Percentiles rank a stretch among this genome's conserved stretches.
Conservation (phyloP, 2,797 vertebrate genomes). For the Furcifer pardalis region DNA sequence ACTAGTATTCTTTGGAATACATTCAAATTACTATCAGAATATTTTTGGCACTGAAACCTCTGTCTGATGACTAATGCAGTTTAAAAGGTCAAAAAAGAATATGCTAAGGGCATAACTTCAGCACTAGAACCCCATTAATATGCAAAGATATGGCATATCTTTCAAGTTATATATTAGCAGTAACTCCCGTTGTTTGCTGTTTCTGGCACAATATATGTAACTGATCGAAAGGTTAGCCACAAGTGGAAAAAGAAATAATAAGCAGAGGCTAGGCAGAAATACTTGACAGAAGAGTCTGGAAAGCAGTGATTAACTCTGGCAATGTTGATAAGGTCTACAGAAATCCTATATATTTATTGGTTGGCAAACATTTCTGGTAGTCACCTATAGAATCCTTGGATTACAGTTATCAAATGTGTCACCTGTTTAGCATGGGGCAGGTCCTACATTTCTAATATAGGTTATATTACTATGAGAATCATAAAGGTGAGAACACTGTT, state of each 20-base stretch:
- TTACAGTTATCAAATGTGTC: neutral
- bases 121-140: neutral
- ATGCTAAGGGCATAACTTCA: conserved; percentile 27
- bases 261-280: conserved; percentile 1
- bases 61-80: conserved; percentile 41
- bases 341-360: conserved; percentile 11
- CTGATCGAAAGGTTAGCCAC: conserved; percentile 30
- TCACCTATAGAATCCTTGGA: neutral
- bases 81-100: conserved; percentile 35
- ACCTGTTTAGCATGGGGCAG: neutral
- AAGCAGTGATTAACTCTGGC: conserved; percentile 2
- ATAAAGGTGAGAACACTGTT: neutral
- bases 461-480: neutral
- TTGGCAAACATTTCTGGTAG: conserved; percentile 1
- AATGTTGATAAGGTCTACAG: neutral
- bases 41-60: conserved; percentile 25
- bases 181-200: conserved; percentile 11
- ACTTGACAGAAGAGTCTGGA: conserved; percentile 29
- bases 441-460: neutral
- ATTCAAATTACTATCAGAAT: conserved; percentile 34
- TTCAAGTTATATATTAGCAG: conserved; percentile 49
- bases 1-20: conserved; percentile 28
- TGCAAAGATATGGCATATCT: conserved; percentile 19
- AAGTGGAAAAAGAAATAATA: conserved; percentile 33
- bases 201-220: conserved; percentile 21